Percentiles rank a stretch among this genome's conserved stretches.
These are phyloP conservation scores for Prosopocoilus inquinatus DNA, from an alignment of 2,888 invertebrate species.

Conservation along the genomic window DNA sequence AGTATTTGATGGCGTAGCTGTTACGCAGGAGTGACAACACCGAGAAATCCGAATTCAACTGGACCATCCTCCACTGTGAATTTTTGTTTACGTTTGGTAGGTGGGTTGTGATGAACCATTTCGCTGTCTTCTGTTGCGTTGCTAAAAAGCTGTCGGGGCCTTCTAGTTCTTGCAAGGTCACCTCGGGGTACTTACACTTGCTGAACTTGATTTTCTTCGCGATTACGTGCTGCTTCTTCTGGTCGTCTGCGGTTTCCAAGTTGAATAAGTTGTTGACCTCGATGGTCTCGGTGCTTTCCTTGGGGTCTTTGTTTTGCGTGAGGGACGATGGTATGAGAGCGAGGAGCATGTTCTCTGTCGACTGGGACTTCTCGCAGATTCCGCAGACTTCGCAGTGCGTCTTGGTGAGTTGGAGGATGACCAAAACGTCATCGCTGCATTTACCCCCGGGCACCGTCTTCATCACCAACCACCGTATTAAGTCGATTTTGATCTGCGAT, in stretches of 20 bases:
- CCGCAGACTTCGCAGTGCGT: constrained; percentile 43
- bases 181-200: constrained; percentile 5
- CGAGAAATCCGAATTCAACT: constrained; percentile 55
- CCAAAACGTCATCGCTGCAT: constrained; percentile 34
- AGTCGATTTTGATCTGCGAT: constrained; percentile 27
- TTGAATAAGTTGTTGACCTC: not conserved
- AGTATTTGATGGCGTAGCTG: constrained; percentile 57
- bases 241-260: not conserved
- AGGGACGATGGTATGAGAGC: not conserved
- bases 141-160: not conserved
- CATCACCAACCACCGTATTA: constrained; percentile 41
- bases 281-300: not conserved
- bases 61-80: constrained; percentile 56
- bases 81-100: constrained; percentile 16
- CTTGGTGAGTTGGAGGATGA: constrained; percentile 35
- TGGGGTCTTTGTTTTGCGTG: not conserved
- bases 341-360: not conserved
- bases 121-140: not conserved
- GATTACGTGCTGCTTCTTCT: not conserved
- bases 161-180: not conserved
- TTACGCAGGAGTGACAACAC: constrained; percentile 55
- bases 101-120: constrained; percentile 7
- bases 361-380: constrained; percentile 37
- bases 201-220: constrained; percentile 15
- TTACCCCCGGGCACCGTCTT: constrained; percentile 34